phyloP scores from a whole-genome alignment of 2,797 vertebrate species.

The Cetoscarus ocellatus region DNA sequence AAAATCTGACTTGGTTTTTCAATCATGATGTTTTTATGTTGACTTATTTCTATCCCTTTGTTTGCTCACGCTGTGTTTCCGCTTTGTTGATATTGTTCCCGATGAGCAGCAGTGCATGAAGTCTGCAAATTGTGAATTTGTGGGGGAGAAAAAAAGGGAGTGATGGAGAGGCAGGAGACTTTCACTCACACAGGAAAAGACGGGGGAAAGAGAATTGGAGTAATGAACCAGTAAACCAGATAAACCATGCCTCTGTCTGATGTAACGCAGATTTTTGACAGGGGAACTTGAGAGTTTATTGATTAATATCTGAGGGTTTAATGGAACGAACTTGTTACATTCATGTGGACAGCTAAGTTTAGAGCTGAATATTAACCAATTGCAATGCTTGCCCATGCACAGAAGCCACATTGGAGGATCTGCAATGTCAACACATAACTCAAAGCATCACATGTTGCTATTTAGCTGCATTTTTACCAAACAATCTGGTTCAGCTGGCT shows the following conservation, averaged over 20 bases:
- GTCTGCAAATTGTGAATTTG: constrained; percentile 4
- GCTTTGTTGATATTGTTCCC: background rate
- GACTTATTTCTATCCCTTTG: background rate
- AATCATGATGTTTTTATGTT: constrained; percentile 9
- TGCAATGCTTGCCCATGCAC: no score
- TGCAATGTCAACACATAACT: no score
- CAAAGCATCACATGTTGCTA: no score
- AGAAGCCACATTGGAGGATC: no score
- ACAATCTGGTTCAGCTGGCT: no score
- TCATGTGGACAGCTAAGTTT: background rate
- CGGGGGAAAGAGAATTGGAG: background rate
- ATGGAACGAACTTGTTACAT: background rate
- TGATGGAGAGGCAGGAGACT: background rate
- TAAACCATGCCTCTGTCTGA: constrained; percentile 6
- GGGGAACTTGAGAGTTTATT: background rate
- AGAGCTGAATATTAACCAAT: no score
- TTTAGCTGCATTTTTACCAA: no score
- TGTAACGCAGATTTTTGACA: background rate
- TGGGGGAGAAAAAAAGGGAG: background rate
- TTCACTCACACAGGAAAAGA: background rate
- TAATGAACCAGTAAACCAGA: background rate
- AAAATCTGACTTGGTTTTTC: constrained; percentile 12
- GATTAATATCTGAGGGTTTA: background rate
- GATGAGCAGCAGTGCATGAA: constrained; percentile 2
- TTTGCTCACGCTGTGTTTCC: background rate